These are phyloP conservation scores for Ceratina japonica DNA, from an alignment of 1,140 invertebrate species.

Conservation along the genomic window DNA sequence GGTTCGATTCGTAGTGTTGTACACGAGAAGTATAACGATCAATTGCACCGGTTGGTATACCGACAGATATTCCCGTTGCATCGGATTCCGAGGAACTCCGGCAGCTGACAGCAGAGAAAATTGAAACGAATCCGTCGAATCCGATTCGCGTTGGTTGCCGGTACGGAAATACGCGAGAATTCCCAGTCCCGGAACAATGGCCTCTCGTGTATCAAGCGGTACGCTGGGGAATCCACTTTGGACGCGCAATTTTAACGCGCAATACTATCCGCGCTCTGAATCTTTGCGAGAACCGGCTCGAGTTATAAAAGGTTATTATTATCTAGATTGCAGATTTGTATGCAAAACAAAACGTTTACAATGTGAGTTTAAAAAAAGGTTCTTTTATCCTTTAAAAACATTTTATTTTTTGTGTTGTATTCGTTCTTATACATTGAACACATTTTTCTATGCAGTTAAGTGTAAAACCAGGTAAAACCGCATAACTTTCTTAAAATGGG, in stretches of 20 bases:
- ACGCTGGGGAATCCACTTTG: conserved; percentile 26
- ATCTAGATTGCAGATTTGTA: too few relatives aligned
- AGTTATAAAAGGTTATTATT: conserved; percentile 40
- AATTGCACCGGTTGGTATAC: background rate
- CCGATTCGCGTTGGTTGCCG: conserved; percentile 1
- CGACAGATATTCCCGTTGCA: background rate
- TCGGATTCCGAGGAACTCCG: background rate
- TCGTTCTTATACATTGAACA: too few relatives aligned
- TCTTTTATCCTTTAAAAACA: too few relatives aligned
- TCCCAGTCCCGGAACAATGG: conserved; percentile 15
- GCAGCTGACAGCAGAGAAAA: conserved; percentile 15
- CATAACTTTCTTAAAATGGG: too few relatives aligned
- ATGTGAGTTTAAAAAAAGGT: too few relatives aligned
- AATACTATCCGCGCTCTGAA: conserved; percentile 29
- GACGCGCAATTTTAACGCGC: conserved; percentile 42
- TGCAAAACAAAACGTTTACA: too few relatives aligned
- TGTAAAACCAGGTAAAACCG: too few relatives aligned
- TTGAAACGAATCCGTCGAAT: conserved; percentile 21
- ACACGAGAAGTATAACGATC: background rate
- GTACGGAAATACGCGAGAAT: conserved; percentile 19
- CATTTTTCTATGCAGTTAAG: too few relatives aligned
- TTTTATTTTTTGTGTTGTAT: too few relatives aligned
- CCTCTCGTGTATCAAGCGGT: background rate
- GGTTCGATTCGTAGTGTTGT: background rate
- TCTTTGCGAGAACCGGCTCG: conserved; percentile 31